Evolutionary conservation across 2,113 vertebrate genomes (phyloP), one percentile per base, ranked within the genome.

Genomic region (Eublepharis macularius): DNA sequence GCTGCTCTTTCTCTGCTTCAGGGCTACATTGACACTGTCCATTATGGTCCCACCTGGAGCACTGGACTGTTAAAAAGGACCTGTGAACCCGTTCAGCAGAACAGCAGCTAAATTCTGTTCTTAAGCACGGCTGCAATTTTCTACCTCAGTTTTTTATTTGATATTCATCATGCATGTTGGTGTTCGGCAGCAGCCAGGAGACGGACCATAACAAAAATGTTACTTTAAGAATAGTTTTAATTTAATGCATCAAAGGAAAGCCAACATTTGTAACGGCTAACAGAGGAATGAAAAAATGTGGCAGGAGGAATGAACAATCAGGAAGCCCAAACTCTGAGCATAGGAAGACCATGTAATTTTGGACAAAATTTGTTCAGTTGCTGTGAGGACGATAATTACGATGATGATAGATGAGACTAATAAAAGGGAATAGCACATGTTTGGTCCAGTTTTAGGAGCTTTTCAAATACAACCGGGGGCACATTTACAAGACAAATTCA

Each of bases 251-350:
- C 91, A 80, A 87, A 79, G 54, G 51, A 87, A 45, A 79, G 90
- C 90, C 91, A 90, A 76, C 66, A 84, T 75, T 90, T 80, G 39
- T 80, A 87, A 91, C 70, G 89, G 75, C 78, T 84, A 93, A 80
- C 80, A 82, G 34, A 85, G 70, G 74, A 73, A 26, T 70, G 83
- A 92, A 74, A 92, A 72, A 93, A 72, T 89, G 86, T 84, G 84
- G 90, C 72, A 87, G 86, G 74, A 36, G 80, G 72, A 90, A 84
- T 1, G 83, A 84, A 36, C 0, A 0, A 80, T 47, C 72, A 85
- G 83, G 85, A 86, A 81, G 76, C 60, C 81, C 88, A 84, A 81
- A 34, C 89, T 85, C 21, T 1, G 39, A 83, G 85, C 54, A 85
- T 29, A 90, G 63, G 73, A 68, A 74, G 29, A 74, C 51, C 39